phyloP scores from a whole-genome alignment of 2,888 invertebrate species.

The Formica aserva region DNA sequence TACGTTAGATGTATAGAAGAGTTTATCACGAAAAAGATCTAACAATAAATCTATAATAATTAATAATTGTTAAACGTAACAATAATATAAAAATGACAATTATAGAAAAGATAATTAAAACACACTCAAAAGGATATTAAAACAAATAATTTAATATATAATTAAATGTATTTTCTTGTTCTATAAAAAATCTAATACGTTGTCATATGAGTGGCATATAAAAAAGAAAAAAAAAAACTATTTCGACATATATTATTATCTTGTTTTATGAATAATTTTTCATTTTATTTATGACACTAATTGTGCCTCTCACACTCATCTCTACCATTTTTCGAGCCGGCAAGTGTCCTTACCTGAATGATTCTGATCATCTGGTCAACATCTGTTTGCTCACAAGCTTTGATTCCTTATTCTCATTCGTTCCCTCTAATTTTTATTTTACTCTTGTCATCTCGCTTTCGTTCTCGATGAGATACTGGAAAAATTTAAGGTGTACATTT shows the following conservation, averaged over 20 bases:
- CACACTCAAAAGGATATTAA: neutral
- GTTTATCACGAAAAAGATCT: slow-evolving; percentile 1
- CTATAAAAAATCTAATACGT: neutral
- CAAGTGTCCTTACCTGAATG: neutral
- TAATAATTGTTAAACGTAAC: neutral
- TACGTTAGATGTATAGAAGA: neutral
- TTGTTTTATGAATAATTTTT: neutral
- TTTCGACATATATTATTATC: neutral
- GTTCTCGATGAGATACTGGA: neutral
- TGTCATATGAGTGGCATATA: neutral
- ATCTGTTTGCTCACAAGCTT: neutral
- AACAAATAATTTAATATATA: neutral
- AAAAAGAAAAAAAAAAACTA: neutral
- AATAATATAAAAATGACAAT: neutral
- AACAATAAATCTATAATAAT: neutral
- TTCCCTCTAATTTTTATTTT: neutral
- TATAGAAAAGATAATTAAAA: neutral
- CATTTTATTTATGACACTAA: neutral
- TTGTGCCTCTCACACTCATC: too few species aligned
- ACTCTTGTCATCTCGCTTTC: neutral
- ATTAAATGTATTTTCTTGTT: neutral
- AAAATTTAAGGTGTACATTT: neutral
- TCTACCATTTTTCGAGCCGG: neutral
- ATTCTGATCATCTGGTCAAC: neutral
- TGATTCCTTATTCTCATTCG: neutral